Conservation (phyloP, 2,113 vertebrate species). For the Chloropsis cyanopogon region DNA sequence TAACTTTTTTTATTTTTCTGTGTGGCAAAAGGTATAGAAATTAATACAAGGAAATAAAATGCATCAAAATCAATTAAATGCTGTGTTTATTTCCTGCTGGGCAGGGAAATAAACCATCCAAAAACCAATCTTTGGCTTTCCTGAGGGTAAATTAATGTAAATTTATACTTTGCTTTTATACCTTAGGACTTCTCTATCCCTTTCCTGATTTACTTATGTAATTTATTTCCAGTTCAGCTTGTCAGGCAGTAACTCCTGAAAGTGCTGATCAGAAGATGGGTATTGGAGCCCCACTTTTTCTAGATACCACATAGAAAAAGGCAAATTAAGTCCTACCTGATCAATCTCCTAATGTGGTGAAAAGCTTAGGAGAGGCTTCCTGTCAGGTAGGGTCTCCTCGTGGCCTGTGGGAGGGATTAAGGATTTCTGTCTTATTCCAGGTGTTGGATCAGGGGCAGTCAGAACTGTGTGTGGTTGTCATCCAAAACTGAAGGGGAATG, state of each 20-base stretch:
- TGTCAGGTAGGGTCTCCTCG: background rate
- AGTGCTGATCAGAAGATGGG: background rate
- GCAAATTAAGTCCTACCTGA: background rate
- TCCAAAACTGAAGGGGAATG: background rate
- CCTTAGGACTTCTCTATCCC: background rate
- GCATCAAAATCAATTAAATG: background rate
- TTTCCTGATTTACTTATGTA: background rate
- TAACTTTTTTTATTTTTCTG: rapidly evolving
- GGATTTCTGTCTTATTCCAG: background rate
- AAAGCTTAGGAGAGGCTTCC: background rate
- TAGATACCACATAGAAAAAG: background rate
- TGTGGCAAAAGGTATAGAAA: background rate
- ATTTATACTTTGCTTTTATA: background rate
- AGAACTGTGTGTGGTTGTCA: background rate
- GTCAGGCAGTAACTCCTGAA: background rate
- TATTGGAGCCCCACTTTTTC: background rate
- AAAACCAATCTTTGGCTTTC: background rate
- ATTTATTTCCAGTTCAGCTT: background rate
- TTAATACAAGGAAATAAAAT: background rate
- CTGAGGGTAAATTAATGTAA: background rate
- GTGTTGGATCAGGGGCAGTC: background rate
- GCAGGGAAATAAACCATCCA: rapidly evolving
- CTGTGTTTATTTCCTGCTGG: background rate
- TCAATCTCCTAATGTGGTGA: background rate
- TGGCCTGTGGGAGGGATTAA: background rate